Evolutionary conservation across 2,113 vertebrate genomes (phyloP).

Genomic region (Turdus rufiventris): DNA sequence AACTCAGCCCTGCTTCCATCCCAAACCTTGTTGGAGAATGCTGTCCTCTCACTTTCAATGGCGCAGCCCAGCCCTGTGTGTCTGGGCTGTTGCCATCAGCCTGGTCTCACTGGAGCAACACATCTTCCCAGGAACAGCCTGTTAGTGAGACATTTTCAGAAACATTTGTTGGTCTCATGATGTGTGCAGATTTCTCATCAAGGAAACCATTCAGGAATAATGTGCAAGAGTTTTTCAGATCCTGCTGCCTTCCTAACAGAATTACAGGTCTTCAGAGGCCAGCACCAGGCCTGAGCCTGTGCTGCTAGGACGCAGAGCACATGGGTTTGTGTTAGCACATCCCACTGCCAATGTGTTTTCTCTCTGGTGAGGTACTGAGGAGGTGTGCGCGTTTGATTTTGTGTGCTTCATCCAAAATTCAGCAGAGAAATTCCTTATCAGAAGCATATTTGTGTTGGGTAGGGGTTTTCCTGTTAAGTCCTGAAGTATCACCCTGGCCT

Average conservation of each 20-base stretch:
- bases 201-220: background rate
- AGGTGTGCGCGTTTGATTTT: background rate
- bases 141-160: background rate
- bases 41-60: background rate
- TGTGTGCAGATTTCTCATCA: background rate
- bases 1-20: constrained; percentile 15
- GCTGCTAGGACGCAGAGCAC: background rate
- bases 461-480: background rate
- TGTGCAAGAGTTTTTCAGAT: background rate
- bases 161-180: background rate
- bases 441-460: background rate
- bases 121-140: background rate
- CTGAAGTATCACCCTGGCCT: background rate
- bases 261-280: background rate
- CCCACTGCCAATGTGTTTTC: background rate
- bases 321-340: background rate
- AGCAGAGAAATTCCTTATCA: background rate
- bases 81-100: background rate
- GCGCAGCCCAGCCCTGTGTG: background rate
- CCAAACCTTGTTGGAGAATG: background rate
- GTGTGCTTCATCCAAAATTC: background rate
- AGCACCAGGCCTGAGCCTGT: background rate
- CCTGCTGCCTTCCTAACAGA: background rate
- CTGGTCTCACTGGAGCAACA: background rate
- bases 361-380: background rate